Evolutionary conservation across 2,797 vertebrate genomes (phyloP).

Genomic region (Heteromormyrus szaboi): DNA sequence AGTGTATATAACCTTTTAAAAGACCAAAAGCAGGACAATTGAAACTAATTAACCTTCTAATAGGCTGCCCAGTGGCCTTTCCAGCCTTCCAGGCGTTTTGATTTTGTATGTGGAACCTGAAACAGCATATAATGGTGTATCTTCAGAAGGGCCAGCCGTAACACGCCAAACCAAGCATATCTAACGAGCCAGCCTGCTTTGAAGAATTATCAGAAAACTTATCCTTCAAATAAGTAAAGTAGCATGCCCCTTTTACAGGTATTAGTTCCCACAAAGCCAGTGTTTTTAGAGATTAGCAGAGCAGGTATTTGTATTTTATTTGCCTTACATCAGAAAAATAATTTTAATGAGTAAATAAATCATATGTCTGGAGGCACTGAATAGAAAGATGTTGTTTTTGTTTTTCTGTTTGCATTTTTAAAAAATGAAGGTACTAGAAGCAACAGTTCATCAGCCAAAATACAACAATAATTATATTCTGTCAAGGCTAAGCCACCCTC

Average conservation of each 20-base stretch:
- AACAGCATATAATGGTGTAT: not conserved
- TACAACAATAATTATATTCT: constrained; percentile 31
- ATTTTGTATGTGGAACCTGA: not conserved
- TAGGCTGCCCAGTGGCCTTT: not conserved
- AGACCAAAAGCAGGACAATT: not conserved
- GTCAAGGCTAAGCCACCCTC: constrained; percentile 27
- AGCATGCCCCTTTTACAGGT: not conserved
- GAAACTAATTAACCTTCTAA: not conserved
- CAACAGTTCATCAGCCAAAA: constrained; percentile 30
- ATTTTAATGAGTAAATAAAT: constrained; percentile 20
- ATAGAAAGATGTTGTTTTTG: not conserved
- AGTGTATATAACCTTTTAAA: not conserved
- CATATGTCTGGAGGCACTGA: not conserved
- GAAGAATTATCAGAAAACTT: not conserved
- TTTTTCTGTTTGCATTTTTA: constrained; percentile 3
- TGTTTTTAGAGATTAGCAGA: not conserved
- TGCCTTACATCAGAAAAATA: not conserved
- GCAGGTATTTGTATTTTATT: not conserved
- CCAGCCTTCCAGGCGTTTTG: not conserved
- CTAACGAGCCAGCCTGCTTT: not conserved
- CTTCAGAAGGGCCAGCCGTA: not conserved
- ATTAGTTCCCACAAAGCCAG: not conserved
- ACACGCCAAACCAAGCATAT: not conserved
- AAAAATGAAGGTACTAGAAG: not conserved
- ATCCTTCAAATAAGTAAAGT: not conserved